Base-by-base conservation (phyloP, 2,113 vertebrate genomes). In the Castor canadensis region DNA sequence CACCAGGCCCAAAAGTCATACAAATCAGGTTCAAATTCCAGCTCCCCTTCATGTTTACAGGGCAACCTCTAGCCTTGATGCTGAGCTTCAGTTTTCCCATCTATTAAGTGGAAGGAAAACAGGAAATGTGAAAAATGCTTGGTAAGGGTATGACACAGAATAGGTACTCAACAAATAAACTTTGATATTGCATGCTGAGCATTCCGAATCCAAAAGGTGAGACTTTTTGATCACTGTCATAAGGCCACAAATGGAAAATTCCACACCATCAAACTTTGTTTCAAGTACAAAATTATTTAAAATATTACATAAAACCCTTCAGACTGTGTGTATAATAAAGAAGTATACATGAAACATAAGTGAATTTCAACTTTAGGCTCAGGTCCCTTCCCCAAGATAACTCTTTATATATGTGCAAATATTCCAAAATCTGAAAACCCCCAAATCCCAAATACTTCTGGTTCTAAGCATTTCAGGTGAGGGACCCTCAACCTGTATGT, bases 281-380 rank as follows among this genome's bases (percentile, higher is more conserved):
- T 88, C n/a, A 66, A 64, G 67, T 22, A 43, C 54, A 83, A 89
- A 88, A 75, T 82, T 82, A 88, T 94, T 75, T 82, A 56, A 73
- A 72, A 83, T 91, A 82, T 30, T 64, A 17, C 52, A n/a, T 54
- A 73, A 75, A 73, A 20, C 58, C 38, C 28, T 72, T 45, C 5
- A 75, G 45, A n/a, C 28, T 64, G 49, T 81, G 52, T n/a, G 19
- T 49, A 62, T 49, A 80, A 69, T 22, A 43, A 80, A 35, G 38
- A 80, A 35, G 38, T 86, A 13, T 58, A 69, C 35, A 62, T 73
- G 45, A 71, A 82, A 73, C 54, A 80, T 82, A 82, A 54, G 43
- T 40, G 11, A 81, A 81, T 82, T 82, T 66, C 45, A 64, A 22
- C 49, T 54, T 93, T 62, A 72, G 76, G 45, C 76, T 66, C 75